These are phyloP conservation scores for Ammodramus savannarum DNA, from an alignment of 2,113 vertebrate genomes.

Conservation along the genomic window DNA sequence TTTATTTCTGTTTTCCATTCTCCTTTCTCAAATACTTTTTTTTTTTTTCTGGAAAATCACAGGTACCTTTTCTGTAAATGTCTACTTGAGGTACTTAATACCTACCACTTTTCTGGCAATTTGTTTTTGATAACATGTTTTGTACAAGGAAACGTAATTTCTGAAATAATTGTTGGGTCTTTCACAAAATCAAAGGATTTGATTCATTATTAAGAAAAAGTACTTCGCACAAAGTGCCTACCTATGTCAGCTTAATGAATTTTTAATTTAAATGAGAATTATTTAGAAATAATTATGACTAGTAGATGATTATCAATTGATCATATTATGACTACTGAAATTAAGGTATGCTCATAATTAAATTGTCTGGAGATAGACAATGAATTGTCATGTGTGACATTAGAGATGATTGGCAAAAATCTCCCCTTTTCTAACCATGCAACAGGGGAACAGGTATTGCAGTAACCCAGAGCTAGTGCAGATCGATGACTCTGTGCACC, in stretches of 20 bases:
- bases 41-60: not conserved
- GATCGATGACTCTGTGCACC: not conserved
- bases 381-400: not conserved
- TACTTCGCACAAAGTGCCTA: not conserved
- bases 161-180: not conserved
- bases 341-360: constrained; percentile 49
- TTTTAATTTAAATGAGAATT: constrained; percentile 43
- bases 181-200: not conserved
- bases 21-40: not conserved
- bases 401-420: not conserved
- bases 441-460: not conserved
- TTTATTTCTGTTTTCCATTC: constrained; percentile 6
- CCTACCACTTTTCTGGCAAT: not conserved
- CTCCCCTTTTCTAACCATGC: not conserved
- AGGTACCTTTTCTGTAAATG: not conserved
- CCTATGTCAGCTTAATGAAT: constrained; percentile 43
- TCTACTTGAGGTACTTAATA: not conserved
- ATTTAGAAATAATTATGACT: constrained; percentile 54
- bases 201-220: constrained; percentile 16
- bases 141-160: not conserved
- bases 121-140: not conserved
- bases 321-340: constrained; percentile 51
- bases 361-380: constrained; percentile 32
- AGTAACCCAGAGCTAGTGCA: not conserved
- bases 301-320: constrained; percentile 51